Base-by-base conservation (phyloP, 2,797 vertebrate genomes). In the Aulostomus chinensis region DNA sequence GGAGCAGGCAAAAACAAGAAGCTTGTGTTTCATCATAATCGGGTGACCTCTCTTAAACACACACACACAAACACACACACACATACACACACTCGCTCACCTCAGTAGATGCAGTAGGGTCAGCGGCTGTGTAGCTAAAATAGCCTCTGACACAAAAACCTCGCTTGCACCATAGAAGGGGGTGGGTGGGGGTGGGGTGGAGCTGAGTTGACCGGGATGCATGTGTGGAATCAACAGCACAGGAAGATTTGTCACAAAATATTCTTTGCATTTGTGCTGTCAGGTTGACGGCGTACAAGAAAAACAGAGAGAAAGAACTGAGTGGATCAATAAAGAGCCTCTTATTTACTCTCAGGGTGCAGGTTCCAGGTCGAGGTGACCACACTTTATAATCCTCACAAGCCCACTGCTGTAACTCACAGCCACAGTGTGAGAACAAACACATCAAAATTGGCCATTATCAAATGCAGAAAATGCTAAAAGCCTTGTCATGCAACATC, bases 91-190 rank as follows among this genome's bases (percentile, higher is more conserved):
- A 43, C 49, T 24, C 58, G 28, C 52, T 59, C 58, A 68, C 55
- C 78, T 70, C 42, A 54, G 76, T 84, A 91, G 91, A 91, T 88
- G 89, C 85, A 89, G 81, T 7, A 2, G 68, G 86, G 86, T 90
- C 85, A 76, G 66, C 86, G 86, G 89, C 90, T 81, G 78, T 47
- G 79, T 72, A 80, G 90, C 90, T 87, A 93, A 96, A 96, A 96
- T 91, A 94, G 92, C 91, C 91, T 70, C 40, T 33, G 81, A 89
- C 88, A 91, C 86, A 89, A 92, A 88, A 86, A 92, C 89, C 91
- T 91, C 46, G 73, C 84, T 81, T 83, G 78, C 78, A 78, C 80
- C 58, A 64, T 72, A 60, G 64, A 75, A 43, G 57, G 54, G 58
- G 46, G 67, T 76, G 40, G 65, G 67, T 29, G 51, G 42, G 53